A percentile compares a stretch with the other conserved stretches of the same genome.
phyloP scores from a whole-genome alignment of 2,113 vertebrate genomes.

The Nibea coibor region DNA sequence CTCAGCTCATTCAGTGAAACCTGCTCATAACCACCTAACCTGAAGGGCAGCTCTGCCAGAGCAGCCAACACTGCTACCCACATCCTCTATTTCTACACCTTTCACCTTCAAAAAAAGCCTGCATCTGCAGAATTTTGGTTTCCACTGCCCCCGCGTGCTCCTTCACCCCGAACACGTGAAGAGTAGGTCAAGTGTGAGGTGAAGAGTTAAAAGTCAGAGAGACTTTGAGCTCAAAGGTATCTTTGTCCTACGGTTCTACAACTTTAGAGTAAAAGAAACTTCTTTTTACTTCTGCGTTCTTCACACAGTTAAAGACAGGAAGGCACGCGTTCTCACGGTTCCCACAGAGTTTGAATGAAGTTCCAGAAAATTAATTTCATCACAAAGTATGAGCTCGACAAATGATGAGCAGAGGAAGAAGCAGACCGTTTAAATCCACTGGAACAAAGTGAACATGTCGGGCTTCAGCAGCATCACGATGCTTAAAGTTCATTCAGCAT shows the following conservation, averaged over 20 bases:
- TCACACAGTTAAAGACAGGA: neutral
- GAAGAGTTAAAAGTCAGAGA: neutral
- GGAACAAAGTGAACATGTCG: neutral
- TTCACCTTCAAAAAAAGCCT: neutral
- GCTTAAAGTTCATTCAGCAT: neutral
- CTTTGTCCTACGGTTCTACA: neutral
- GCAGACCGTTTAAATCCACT: neutral
- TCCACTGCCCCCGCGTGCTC: neutral
- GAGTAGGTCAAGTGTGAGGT: constrained; percentile 16
- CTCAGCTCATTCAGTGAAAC: neutral
- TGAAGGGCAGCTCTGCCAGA: neutral
- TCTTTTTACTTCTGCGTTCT: neutral
- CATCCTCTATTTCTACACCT: constrained; percentile 36
- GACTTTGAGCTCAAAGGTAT: neutral
- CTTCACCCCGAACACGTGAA: neutral
- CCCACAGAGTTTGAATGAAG: neutral
- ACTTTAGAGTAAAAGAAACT: neutral
- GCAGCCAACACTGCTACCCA: neutral
- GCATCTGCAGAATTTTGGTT: constrained; percentile 15
- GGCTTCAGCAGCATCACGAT: neutral
- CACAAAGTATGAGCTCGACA: neutral
- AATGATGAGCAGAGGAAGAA: neutral
- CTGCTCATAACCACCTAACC: neutral
- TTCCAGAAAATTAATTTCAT: neutral
- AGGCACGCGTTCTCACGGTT: neutral